Percentiles rank a stretch among this genome's conserved stretches.
phyloP scores from a whole-genome alignment of 1,140 invertebrate genomes.

The Trichonephila inaurata region DNA sequence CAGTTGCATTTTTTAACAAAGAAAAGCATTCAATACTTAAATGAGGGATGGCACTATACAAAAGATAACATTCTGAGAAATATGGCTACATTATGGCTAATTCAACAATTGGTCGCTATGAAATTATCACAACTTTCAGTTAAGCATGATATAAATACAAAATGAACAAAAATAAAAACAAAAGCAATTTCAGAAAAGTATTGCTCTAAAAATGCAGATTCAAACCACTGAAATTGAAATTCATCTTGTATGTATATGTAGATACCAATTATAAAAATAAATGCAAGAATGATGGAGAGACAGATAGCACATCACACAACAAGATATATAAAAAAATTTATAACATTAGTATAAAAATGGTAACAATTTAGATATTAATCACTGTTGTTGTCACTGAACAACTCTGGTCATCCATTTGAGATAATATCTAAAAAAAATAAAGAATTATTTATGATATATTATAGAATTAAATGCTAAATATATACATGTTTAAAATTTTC shows the following conservation, averaged over 20 bases:
- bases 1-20: too few species aligned
- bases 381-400: slow-evolving; percentile 69
- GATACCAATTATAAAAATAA: slow-evolving; percentile 29
- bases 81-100: slow-evolving; percentile 18
- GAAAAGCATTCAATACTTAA: background rate
- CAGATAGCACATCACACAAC: background rate
- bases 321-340: background rate
- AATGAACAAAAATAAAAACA: background rate
- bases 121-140: background rate
- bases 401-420: slow-evolving; percentile 69
- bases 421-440: slow-evolving; percentile 57
- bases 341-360: slow-evolving; percentile 16
- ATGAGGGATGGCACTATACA: background rate
- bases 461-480: too few species aligned
- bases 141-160: slow-evolving; percentile 11
- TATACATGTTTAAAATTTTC: background rate
- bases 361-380: slow-evolving; percentile 49
- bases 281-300: background rate
- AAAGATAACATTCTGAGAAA: background rate
- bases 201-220: background rate
- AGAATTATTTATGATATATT: background rate
- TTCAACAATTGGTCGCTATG: background rate
- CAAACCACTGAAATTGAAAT: slow-evolving; percentile 4
- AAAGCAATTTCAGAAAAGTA: background rate
- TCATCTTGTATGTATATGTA: background rate